These are phyloP conservation scores for Tetramorium alpestre DNA, from an alignment of 1,140 invertebrate species.

Conservation along the genomic window DNA sequence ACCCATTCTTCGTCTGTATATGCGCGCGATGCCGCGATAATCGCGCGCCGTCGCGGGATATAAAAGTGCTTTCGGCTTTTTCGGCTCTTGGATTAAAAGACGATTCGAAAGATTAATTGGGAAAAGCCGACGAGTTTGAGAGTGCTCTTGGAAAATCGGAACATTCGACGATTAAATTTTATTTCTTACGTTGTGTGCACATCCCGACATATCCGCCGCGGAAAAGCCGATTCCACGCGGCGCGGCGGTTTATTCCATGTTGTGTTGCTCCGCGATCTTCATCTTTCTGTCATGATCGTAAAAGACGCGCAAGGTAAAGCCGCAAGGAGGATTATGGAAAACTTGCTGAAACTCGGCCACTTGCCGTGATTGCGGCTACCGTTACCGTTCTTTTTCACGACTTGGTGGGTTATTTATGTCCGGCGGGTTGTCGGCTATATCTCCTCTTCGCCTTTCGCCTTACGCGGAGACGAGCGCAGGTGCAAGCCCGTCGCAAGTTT, in stretches of 20 bases:
- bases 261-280: background rate
- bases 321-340: conserved; percentile 53
- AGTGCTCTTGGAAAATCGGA: background rate
- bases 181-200: background rate
- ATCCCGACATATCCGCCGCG: background rate
- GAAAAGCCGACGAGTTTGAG: background rate
- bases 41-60: background rate
- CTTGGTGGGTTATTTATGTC: conserved; percentile 77
- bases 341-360: conserved; percentile 75
- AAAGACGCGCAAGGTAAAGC: conserved; percentile 38
- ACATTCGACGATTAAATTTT: conserved; percentile 3
- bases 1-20: conserved; percentile 5
- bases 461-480: conserved; percentile 64
- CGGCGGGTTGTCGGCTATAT: conserved; percentile 61
- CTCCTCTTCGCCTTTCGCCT: conserved; percentile 44
- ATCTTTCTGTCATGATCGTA: conserved; percentile 25
- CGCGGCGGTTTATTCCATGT: background rate
- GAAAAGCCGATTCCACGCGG: background rate
- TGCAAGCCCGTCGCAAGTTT: conserved; percentile 77
- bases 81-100: background rate
- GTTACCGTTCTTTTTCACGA: conserved; percentile 72
- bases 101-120: background rate
- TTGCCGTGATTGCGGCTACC: conserved; percentile 78
- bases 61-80: background rate
- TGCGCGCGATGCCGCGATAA: background rate